These are phyloP conservation scores for Trypoxylus dichotomus DNA, from an alignment of 1,140 invertebrate genomes.

Conservation along the genomic window DNA sequence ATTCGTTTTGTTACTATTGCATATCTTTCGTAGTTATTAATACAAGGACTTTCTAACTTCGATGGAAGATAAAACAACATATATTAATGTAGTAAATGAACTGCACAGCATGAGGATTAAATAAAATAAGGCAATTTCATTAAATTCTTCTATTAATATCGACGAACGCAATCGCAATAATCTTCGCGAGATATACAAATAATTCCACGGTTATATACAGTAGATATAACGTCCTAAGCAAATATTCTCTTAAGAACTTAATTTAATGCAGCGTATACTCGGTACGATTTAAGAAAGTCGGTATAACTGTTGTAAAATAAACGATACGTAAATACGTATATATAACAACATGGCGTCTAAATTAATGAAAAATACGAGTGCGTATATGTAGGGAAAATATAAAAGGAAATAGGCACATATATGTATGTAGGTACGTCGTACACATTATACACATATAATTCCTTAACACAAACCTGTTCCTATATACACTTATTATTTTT, in stretches of 20 bases:
- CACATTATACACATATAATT: background rate
- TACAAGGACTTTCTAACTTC: too few species aligned
- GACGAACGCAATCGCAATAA: too few species aligned
- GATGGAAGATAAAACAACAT: too few species aligned
- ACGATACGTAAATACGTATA: background rate
- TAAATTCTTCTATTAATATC: too few species aligned
- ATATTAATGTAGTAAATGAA: too few species aligned
- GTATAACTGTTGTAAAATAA: background rate
- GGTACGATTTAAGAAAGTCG: background rate
- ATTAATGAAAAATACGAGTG: background rate
- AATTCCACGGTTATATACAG: too few species aligned
- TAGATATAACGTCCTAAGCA: background rate
- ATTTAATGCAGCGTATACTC: background rate
- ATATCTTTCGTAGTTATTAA: too few species aligned
- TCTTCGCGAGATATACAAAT: too few species aligned
- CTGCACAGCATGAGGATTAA: too few species aligned
- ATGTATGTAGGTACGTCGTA: too few species aligned
- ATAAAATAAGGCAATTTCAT: too few species aligned
- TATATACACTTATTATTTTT: background rate
- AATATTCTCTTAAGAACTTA: background rate
- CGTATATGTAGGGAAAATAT: background rate
- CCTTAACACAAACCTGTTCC: background rate
- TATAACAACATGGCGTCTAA: background rate
- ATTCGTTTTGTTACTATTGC: too few species aligned
- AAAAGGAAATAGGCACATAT: background rate